Evolutionary conservation across 2,113 vertebrate genomes (phyloP).

Genomic region (Dasyurus viverrinus): DNA sequence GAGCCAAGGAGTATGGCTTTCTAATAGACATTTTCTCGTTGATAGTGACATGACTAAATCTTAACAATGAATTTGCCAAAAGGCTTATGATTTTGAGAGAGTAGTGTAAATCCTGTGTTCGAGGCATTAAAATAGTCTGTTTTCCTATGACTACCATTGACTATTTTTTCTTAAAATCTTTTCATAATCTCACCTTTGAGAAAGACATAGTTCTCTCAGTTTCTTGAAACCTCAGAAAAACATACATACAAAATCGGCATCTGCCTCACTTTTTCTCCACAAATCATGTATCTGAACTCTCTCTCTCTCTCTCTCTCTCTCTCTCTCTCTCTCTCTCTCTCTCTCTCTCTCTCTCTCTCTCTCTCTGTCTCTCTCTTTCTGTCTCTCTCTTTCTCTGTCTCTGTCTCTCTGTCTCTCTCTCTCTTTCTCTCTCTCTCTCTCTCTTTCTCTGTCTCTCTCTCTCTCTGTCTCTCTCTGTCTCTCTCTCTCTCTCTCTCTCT

Average conservation of each 20-base stretch:
- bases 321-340: too few relatives aligned
- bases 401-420: neutral
- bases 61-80: neutral
- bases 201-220: neutral
- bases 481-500: too few relatives aligned
- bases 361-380: too few relatives aligned
- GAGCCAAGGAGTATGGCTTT: neutral
- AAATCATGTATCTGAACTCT: neutral
- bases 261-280: neutral
- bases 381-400: too few relatives aligned
- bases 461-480: too few relatives aligned
- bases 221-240: constrained; percentile 2
- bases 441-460: too few relatives aligned
- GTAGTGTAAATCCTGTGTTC: neutral
- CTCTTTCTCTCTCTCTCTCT: too few relatives aligned
- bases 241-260: neutral
- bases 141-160: constrained; percentile 24
- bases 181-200: constrained; percentile 17
- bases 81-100: neutral
- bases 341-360: too few relatives aligned
- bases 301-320: too few relatives aligned
- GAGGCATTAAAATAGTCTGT: neutral
- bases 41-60: neutral
- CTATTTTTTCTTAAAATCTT: constrained; percentile 45
- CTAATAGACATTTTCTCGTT: neutral